Evolutionary conservation across 2,113 vertebrate genomes (phyloP).

Genomic region (Crotalus horridus): DNA sequence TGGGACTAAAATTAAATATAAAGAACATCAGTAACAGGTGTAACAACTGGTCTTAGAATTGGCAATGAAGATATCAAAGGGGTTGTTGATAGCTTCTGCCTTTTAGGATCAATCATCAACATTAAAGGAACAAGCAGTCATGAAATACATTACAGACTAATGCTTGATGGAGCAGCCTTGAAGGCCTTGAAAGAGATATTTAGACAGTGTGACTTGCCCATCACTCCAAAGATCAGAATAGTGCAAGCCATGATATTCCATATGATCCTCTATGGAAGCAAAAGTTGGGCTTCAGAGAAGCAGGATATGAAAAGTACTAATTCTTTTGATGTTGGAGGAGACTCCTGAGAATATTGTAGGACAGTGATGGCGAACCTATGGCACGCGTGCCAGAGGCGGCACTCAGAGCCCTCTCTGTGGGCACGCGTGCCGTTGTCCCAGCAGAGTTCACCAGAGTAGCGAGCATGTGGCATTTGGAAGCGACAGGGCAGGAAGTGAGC

Average conservation of each 20-base stretch:
- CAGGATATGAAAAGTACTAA: not conserved
- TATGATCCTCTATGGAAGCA: not conserved
- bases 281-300: not conserved
- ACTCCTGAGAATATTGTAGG: not conserved
- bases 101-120: not conserved
- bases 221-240: not conserved
- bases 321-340: not conserved
- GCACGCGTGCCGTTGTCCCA: no score
- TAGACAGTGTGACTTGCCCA: not conserved
- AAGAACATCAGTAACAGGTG: not conserved
- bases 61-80: not conserved
- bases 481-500: no score
- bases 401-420: no score
- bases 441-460: no score
- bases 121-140: not conserved
- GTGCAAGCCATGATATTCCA: not conserved
- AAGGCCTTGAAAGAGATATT: not conserved
- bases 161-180: not conserved
- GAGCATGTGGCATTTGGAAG: no score
- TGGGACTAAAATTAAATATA: not conserved
- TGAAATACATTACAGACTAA: not conserved
- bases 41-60: not conserved
- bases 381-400: no score
- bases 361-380: no score
- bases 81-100: not conserved